These are phyloP conservation scores for Taenaris catops DNA, from an alignment of 2,888 invertebrate genomes.

Conservation along the genomic window DNA sequence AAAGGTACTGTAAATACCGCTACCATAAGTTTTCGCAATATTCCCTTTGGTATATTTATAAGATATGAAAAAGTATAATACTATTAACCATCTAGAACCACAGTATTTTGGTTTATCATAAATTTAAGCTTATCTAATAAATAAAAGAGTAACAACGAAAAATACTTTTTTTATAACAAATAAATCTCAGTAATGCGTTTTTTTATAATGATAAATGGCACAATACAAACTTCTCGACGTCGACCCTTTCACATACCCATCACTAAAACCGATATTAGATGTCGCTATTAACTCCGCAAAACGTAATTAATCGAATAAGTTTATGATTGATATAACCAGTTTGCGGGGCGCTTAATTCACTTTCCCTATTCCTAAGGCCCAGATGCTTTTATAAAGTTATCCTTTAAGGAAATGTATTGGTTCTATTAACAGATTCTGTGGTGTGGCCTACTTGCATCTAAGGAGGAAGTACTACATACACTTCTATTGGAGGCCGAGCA, in stretches of 20 bases:
- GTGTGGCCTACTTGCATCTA: too few species aligned
- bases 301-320: conserved; percentile 80
- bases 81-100: too few species aligned
- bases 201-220: neutral
- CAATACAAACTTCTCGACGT: conserved; percentile 14
- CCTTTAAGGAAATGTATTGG: conserved; percentile 72
- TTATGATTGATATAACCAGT: conserved; percentile 81
- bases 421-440: conserved; percentile 61
- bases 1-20: too few species aligned
- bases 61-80: too few species aligned
- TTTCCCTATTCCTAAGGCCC: conserved; percentile 68
- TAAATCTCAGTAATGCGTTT: neutral
- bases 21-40: too few species aligned
- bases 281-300: conserved; percentile 80
- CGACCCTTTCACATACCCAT: conserved; percentile 29
- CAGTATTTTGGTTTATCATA: too few species aligned
- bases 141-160: too few species aligned
- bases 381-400: conserved; percentile 71
- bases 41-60: too few species aligned
- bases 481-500: too few species aligned
- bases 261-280: conserved; percentile 70
- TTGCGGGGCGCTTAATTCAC: conserved; percentile 77
- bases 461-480: too few species aligned
- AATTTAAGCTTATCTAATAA: too few species aligned
- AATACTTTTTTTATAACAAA: too few species aligned